phyloP scores from a whole-genome alignment of 2,113 vertebrate species.

The Tichodroma muraria region DNA sequence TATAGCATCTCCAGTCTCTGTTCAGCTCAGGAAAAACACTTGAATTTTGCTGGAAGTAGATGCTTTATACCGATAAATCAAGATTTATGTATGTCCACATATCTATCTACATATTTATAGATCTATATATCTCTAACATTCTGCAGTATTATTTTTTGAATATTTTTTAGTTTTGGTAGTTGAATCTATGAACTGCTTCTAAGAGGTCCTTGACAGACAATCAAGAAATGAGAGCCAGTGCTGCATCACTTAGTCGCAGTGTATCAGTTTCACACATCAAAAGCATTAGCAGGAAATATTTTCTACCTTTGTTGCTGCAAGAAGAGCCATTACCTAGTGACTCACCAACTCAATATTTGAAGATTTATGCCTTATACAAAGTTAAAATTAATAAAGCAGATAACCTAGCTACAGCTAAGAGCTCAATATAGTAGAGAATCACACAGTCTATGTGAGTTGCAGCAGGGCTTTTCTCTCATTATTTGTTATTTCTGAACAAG shows the following conservation, averaged over 20 bases:
- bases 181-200: not conserved
- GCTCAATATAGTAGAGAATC: not conserved
- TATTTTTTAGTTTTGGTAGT: not conserved
- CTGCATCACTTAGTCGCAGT: not conserved
- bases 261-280: not conserved
- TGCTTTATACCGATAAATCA: not conserved
- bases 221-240: not conserved
- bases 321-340: not conserved
- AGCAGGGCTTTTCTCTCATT: not conserved
- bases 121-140: not conserved
- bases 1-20: not conserved
- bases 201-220: not conserved
- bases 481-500: not conserved
- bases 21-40: not conserved
- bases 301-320: not conserved
- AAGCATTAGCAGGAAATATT: not conserved
- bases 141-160: rapidly evolving
- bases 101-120: not conserved
- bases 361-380: not conserved
- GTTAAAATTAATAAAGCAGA: not conserved
- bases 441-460: rapidly evolving
- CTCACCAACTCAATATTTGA: not conserved
- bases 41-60: not conserved
- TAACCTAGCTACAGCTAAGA: not conserved
- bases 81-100: not conserved